Conservation (phyloP, 2,888 invertebrate species). For the Machimus atricapillus region DNA sequence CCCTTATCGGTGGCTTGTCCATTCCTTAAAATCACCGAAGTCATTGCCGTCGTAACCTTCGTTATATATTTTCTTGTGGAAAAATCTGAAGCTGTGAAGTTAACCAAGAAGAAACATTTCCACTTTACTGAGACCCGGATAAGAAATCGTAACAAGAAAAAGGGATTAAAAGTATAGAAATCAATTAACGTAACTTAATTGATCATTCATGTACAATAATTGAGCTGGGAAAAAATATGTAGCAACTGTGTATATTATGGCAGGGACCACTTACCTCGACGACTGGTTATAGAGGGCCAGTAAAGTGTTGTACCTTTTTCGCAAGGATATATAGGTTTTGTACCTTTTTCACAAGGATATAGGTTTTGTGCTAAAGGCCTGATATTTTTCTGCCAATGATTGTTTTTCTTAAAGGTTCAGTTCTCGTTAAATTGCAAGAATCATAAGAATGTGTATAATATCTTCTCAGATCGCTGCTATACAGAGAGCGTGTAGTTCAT, state of each 20-base stretch:
- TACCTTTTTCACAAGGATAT: not conserved
- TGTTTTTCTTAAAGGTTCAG: not conserved
- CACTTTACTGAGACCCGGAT: not conserved
- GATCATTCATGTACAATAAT: conserved; percentile 42
- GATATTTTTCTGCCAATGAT: not conserved
- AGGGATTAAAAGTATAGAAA: conserved; percentile 35
- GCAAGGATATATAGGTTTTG: not conserved
- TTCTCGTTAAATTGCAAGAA: not conserved
- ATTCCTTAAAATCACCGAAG: conserved; percentile 3
- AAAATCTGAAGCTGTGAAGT: not conserved
- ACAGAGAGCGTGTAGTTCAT: not conserved
- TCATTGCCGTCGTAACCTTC: conserved; percentile 1
- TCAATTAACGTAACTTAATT: conserved; percentile 41
- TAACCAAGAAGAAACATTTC: conserved; percentile 27
- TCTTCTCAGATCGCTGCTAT: not conserved
- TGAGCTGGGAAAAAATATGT: not conserved
- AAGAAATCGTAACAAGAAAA: conserved; percentile 35
- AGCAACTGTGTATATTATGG: not conserved
- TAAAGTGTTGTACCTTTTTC: not conserved
- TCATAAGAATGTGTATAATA: not conserved
- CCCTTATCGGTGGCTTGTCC: conserved; percentile 6
- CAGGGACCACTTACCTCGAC: not conserved
- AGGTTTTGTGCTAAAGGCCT: not conserved
- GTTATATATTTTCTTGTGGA: not conserved
- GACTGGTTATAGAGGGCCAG: not conserved